Evolutionary conservation across 2,113 vertebrate species (phyloP).

Genomic region (Corythoichthys intestinalis): DNA sequence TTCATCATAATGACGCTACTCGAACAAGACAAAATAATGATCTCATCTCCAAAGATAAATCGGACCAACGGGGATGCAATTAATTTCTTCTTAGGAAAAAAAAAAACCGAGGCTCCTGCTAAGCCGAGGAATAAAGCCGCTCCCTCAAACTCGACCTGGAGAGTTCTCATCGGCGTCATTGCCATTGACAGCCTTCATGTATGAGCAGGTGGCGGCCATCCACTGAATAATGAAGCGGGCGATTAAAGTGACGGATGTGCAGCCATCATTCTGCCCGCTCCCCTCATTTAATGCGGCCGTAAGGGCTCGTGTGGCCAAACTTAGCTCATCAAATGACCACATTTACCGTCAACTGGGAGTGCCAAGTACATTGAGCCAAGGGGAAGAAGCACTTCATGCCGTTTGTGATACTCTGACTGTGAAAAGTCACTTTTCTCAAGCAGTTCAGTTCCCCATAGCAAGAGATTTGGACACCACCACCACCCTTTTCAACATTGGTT

Average conservation of each 20-base stretch:
- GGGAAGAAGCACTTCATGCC: slow-evolving; percentile 51
- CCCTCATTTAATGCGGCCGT: slow-evolving; percentile 61
- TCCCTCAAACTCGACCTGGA: slow-evolving; percentile 30
- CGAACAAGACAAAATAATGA: slow-evolving; percentile 46
- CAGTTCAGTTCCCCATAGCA: neutral
- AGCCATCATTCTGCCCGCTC: slow-evolving; percentile 60
- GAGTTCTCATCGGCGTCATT: slow-evolving; percentile 17
- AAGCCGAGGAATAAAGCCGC: slow-evolving; percentile 34
- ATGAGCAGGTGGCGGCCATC: slow-evolving; percentile 59
- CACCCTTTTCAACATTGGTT: no score
- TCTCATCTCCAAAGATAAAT: slow-evolving; percentile 54
- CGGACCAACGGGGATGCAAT: slow-evolving; percentile 43
- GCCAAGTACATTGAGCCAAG: slow-evolving; percentile 46
- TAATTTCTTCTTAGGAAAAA: slow-evolving; percentile 19
- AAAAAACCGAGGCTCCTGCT: neutral
- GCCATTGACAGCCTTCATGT: slow-evolving; percentile 63
- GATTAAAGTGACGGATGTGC: slow-evolving; percentile 71
- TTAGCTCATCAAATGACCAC: slow-evolving; percentile 69
- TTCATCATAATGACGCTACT: slow-evolving; percentile 55
- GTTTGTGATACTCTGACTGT: slow-evolving; percentile 12
- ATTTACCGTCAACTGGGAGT: slow-evolving; percentile 56
- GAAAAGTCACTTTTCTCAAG: slow-evolving; percentile 3
- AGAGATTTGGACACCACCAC: no score
- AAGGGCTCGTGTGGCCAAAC: slow-evolving; percentile 65
- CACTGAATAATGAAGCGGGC: slow-evolving; percentile 70